A percentile compares a stretch with the other conserved stretches of the same genome.
These are phyloP conservation scores for Drosophila kohkoa DNA, from an alignment of 1,140 invertebrate species.

Conservation along the genomic window DNA sequence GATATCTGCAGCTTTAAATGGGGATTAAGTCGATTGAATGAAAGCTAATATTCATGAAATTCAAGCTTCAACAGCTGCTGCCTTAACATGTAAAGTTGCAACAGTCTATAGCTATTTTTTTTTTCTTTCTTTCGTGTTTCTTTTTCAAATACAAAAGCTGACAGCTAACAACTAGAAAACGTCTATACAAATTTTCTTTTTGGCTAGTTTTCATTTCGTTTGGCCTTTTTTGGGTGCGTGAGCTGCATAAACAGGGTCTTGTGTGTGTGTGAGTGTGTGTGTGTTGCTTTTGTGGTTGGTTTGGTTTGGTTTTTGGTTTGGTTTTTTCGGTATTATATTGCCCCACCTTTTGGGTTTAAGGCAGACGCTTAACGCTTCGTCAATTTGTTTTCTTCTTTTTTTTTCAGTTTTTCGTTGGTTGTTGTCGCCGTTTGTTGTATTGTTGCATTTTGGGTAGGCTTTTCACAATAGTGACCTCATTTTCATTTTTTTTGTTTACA, in stretches of 20 bases:
- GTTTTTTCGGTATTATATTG: constrained; percentile 57
- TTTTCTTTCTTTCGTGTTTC: neutral
- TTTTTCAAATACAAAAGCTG: constrained; percentile 41
- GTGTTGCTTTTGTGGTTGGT: constrained; percentile 53
- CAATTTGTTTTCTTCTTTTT: constrained; percentile 60
- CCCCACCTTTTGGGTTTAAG: constrained; percentile 41
- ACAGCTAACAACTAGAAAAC: constrained; percentile 60
- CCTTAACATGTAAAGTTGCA: constrained; percentile 18
- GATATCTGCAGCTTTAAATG: neutral
- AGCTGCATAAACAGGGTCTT: constrained; percentile 69
- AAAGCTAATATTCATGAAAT: constrained; percentile 6
- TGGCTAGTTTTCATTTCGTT: constrained; percentile 43
- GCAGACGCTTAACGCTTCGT: constrained; percentile 73
- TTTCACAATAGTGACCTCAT: constrained; percentile 68
- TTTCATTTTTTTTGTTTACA: constrained; percentile 9
- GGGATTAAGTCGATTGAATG: neutral
- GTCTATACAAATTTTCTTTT: constrained; percentile 60
- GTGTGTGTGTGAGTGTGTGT: constrained; percentile 25
- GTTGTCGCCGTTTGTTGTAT: neutral
- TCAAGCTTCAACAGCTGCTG: constrained; percentile 1
- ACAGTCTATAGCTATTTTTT: constrained; percentile 6
- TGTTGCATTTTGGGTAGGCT: constrained; percentile 43
- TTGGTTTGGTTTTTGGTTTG: constrained; percentile 56
- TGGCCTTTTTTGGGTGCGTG: constrained; percentile 58
- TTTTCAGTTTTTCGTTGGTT: too few species aligned